These are phyloP conservation scores for Nesometra sesokonis DNA, from an alignment of 35 echinoderm and acorn worm species.

Conservation along the genomic window DNA sequence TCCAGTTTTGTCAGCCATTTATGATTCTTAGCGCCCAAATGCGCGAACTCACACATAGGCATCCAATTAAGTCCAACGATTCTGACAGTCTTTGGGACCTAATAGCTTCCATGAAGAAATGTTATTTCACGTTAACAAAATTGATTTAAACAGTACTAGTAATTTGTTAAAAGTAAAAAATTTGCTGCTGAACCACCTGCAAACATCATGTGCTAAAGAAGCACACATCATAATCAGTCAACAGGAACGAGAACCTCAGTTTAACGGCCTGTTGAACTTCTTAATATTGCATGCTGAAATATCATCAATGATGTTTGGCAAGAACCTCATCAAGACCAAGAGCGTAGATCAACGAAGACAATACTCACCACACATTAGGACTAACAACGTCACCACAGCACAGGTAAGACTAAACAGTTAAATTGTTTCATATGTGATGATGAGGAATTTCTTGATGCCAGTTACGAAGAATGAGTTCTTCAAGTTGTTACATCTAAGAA, in stretches of 20 bases:
- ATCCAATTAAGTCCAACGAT: constrained; percentile 18
- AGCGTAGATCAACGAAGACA: too few species aligned
- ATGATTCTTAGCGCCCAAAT: constrained; percentile 43
- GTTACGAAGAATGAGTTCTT: constrained; percentile 17
- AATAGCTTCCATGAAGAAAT: constrained; percentile 35
- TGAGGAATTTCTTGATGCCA: background rate
- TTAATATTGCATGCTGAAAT: too few species aligned
- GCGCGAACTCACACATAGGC: constrained; percentile 8
- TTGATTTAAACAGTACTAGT: constrained; percentile 31
- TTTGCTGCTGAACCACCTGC: constrained; percentile 10
- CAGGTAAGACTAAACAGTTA: background rate
- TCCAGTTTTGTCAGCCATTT: constrained; percentile 31
- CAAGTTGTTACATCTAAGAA: background rate
- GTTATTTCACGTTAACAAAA: constrained; percentile 24
- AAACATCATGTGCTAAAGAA: constrained; percentile 29
- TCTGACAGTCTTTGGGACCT: too few species aligned
- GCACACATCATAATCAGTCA: constrained; percentile 17
- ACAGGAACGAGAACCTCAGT: background rate
- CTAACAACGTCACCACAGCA: too few species aligned
- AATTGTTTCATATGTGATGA: constrained; percentile 21
- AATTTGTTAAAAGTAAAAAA: constrained; percentile 20
- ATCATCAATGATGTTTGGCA: too few species aligned
- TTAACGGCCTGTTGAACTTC: background rate
- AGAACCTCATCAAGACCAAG: too few species aligned
- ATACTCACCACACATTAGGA: too few species aligned